These are phyloP conservation scores for Stenchaetothrips biformis DNA, from an alignment of 2,888 invertebrate genomes.

Conservation along the genomic window DNA sequence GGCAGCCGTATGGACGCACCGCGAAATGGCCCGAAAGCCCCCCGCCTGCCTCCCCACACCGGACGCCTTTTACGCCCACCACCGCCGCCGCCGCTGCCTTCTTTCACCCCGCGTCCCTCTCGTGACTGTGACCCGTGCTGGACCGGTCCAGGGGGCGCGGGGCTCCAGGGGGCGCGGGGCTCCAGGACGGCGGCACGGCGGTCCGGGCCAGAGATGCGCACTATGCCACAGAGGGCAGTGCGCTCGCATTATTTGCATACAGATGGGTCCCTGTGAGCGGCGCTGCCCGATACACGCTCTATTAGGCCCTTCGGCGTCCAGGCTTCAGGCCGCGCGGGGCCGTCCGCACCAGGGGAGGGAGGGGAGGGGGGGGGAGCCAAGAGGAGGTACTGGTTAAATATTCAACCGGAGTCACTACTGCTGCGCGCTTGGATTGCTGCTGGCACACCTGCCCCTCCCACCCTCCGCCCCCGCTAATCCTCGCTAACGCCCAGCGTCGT, in stretches of 20 bases:
- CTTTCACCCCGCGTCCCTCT: neutral
- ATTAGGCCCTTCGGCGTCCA: neutral
- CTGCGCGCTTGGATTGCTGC: too few relatives aligned
- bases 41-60: neutral
- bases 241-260: slow-evolving; percentile 4
- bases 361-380: neutral
- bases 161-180: neutral
- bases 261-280: slow-evolving; percentile 19
- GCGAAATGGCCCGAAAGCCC: neutral
- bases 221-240: too few relatives aligned
- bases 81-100: neutral
- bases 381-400: neutral
- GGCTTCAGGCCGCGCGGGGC: too few relatives aligned
- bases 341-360: neutral
- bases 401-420: too few relatives aligned
- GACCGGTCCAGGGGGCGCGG: neutral
- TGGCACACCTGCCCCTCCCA: too few relatives aligned
- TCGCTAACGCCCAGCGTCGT: too few relatives aligned
- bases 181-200: too few relatives aligned
- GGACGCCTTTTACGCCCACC: neutral
- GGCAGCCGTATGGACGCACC: neutral
- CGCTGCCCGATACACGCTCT: slow-evolving; percentile 10
- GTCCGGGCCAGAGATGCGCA: too few relatives aligned
- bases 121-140: neutral
- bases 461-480: too few relatives aligned